Conservation (phyloP, 1,140 invertebrate genomes). For the Radopholus similis region DNA sequence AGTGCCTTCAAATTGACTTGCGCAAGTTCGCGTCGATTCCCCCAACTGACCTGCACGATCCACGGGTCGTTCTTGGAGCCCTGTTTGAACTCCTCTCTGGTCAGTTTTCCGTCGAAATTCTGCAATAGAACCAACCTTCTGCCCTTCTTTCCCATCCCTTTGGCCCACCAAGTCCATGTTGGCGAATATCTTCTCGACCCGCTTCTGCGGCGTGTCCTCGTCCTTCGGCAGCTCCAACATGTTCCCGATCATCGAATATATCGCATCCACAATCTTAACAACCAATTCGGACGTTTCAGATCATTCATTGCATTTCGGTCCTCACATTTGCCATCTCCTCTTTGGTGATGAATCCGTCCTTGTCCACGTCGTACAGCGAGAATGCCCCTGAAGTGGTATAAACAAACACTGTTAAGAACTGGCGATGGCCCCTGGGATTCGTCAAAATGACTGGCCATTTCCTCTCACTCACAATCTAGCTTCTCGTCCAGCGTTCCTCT, state of each 20-base stretch:
- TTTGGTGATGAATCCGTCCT: constrained; percentile 64
- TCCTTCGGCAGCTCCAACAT: constrained; percentile 64
- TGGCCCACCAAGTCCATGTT: constrained; percentile 65
- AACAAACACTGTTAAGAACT: neutral
- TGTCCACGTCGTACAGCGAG: constrained; percentile 65
- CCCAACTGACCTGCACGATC: constrained; percentile 61
- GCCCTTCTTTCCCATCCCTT: neutral
- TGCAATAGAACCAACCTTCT: constrained; percentile 35
- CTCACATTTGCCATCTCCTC: constrained; percentile 44
- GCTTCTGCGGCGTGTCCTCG: constrained; percentile 65
- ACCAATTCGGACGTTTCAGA: neutral
- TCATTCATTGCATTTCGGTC: neutral
- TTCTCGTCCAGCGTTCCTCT: constrained; percentile 61
- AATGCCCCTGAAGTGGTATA: constrained; percentile 65
- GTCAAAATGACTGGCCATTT: constrained; percentile 10
- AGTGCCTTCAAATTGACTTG: neutral
- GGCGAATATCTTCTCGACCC: constrained; percentile 65
- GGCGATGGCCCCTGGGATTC: neutral
- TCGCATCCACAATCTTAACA: constrained; percentile 64
- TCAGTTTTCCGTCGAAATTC: constrained; percentile 64
- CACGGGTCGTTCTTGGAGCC: constrained; percentile 65
- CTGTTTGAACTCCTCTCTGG: constrained; percentile 65
- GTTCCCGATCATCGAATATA: constrained; percentile 64
- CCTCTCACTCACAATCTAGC: constrained; percentile 57
- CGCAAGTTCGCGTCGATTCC: neutral